These are phyloP conservation scores for Epirrhoe alternata DNA, from an alignment of 2,888 invertebrate species.

Conservation along the genomic window DNA sequence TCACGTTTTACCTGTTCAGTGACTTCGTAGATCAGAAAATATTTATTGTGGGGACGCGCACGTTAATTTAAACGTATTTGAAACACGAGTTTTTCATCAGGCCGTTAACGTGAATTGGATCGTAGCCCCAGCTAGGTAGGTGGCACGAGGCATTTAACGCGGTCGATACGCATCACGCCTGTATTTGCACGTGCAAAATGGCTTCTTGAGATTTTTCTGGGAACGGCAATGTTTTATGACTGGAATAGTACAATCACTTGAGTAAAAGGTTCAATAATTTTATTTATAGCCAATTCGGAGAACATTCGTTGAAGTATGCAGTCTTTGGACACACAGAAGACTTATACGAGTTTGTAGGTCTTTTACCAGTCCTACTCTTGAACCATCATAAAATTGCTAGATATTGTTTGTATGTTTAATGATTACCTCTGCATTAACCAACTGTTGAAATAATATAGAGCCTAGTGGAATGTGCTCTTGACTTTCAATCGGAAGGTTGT, in stretches of 20 bases:
- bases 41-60: conserved; percentile 1
- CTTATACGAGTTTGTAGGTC: too few species aligned
- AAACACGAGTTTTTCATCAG: conserved; percentile 10
- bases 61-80: conserved; percentile 8
- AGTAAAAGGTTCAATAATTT: background rate
- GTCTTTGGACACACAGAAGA: too few species aligned
- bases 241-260: background rate
- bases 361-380: too few species aligned
- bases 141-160: conserved; percentile 20
- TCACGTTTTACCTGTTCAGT: background rate
- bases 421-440: too few species aligned
- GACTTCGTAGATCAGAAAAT: background rate
- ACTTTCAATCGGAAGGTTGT: background rate
- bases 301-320: background rate
- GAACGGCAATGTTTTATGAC: background rate
- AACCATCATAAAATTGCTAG: too few species aligned
- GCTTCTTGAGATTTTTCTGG: conserved; percentile 15
- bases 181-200: conserved; percentile 17
- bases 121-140: conserved; percentile 14
- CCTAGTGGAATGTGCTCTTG: too few species aligned
- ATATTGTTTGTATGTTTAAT: too few species aligned
- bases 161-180: conserved; percentile 7
- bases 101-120: conserved; percentile 14
- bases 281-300: background rate
- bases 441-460: too few species aligned